These are phyloP conservation scores for Xiphophorus birchmanni DNA, from an alignment of 2,797 vertebrate genomes.

Conservation along the genomic window DNA sequence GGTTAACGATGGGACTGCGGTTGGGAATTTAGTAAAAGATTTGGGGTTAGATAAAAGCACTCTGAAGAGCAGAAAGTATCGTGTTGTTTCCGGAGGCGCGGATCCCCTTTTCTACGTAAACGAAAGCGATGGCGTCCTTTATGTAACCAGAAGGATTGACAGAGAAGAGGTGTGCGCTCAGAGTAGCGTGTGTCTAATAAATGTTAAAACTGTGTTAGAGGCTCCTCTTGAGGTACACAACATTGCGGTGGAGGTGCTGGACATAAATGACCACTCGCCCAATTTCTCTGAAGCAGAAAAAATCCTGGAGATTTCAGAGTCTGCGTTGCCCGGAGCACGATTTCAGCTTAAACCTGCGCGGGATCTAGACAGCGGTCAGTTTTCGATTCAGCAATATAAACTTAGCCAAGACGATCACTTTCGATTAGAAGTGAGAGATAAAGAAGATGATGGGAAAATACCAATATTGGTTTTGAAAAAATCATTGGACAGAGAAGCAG, in stretches of 20 bases:
- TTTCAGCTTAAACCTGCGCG: constrained; percentile 55
- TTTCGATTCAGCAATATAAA: constrained; percentile 65
- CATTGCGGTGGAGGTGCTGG: constrained; percentile 50
- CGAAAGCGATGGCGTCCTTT: constrained; percentile 69
- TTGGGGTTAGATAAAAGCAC: constrained; percentile 67
- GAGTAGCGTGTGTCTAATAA: constrained; percentile 69
- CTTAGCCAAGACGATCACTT: constrained; percentile 66
- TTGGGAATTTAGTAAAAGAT: constrained; percentile 79
- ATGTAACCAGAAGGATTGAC: constrained; percentile 75
- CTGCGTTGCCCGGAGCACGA: constrained; percentile 49
- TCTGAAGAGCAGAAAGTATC: constrained; percentile 41
- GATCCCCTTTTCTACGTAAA: constrained; percentile 63
- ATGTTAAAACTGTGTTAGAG: constrained; percentile 61
- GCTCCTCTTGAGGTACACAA: constrained; percentile 67
- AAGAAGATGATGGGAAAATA: constrained; percentile 63
- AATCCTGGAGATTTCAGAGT: constrained; percentile 62
- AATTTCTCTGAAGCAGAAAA: constrained; percentile 48
- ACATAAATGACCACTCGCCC: constrained; percentile 69
- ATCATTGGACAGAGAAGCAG: constrained; percentile 61
- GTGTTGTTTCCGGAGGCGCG: constrained; percentile 36
- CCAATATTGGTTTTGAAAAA: constrained; percentile 67
- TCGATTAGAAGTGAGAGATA: constrained; percentile 64
- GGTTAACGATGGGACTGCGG: constrained; percentile 69
- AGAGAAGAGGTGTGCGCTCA: constrained; percentile 77
- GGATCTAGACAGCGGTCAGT: constrained; percentile 58